phyloP scores from a whole-genome alignment of 1,140 invertebrate genomes.

The Rhopalosiphum maidis region DNA sequence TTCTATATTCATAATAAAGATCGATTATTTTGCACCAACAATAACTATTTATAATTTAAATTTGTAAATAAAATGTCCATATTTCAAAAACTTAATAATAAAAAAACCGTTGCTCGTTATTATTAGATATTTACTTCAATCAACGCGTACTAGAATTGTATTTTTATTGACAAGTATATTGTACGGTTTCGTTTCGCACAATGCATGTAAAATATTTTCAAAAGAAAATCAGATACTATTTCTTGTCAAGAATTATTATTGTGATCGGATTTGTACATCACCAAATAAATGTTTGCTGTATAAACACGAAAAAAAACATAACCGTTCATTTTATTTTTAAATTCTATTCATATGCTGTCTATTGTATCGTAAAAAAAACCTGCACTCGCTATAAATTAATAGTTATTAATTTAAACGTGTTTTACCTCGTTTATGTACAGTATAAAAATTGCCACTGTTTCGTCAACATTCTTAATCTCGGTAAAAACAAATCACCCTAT shows the following conservation, averaged over 20 bases:
- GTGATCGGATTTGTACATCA: neutral
- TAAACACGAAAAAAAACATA: neutral
- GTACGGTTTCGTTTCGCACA: neutral
- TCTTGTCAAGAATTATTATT: constrained; percentile 11
- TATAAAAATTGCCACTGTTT: neutral
- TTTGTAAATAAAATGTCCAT: neutral
- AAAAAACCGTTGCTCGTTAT: neutral
- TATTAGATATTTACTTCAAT: neutral
- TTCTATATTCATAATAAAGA: neutral
- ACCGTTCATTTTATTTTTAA: neutral
- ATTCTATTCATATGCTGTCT: neutral
- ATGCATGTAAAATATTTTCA: neutral
- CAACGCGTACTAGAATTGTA: neutral
- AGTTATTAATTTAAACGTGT: neutral
- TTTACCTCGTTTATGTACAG: neutral
- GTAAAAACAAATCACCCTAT: neutral
- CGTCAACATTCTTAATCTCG: neutral
- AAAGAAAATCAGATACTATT: neutral
- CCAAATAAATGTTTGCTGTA: neutral
- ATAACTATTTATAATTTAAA: neutral
- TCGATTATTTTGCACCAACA: neutral
- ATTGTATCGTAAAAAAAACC: neutral
- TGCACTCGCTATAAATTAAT: neutral
- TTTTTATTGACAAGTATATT: neutral
- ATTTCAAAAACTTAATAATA: neutral